phyloP scores from a whole-genome alignment of 2,888 invertebrate genomes.

The Eristalis arbustorum region DNA sequence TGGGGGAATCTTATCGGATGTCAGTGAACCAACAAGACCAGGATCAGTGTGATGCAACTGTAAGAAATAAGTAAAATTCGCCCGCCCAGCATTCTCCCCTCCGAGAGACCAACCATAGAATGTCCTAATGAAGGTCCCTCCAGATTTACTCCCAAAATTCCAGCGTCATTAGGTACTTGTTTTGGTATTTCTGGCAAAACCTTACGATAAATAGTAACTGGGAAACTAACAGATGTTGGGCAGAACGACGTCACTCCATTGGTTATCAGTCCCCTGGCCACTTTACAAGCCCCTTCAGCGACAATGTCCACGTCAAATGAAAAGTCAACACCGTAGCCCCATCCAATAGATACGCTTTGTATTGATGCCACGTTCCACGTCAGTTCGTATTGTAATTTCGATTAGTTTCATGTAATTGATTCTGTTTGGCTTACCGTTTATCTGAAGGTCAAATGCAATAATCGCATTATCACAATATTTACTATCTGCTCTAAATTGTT shows the following conservation, averaged over 20 bases:
- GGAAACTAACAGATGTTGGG: conserved; percentile 97
- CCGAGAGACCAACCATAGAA: conserved; percentile 88
- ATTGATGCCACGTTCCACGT: not conserved
- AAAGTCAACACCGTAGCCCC: conserved; percentile 96
- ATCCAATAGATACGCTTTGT: conserved; percentile 81
- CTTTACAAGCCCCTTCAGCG: conserved; percentile 86
- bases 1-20: conserved; percentile 86
- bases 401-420: conserved; percentile 70
- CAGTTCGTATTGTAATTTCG: not conserved
- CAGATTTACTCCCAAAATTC: conserved; percentile 93
- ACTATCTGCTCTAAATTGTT: conserved; percentile 87
- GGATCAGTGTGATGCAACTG: conserved; percentile 99
- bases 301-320: conserved; percentile 87
- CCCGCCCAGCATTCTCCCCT: conserved; percentile 90
- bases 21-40: conserved; percentile 95
- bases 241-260: conserved; percentile 98
- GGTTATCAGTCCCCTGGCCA: conserved; percentile 89
- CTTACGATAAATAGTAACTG: conserved; percentile 88
- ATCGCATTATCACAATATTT: conserved; percentile 88
- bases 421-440: conserved; percentile 89
- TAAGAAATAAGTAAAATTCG: conserved; percentile 35
- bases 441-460: conserved; percentile 96
- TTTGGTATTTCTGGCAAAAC: conserved; percentile 89
- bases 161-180: conserved; percentile 89
- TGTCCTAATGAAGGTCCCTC: conserved; percentile 98